phyloP scores from a whole-genome alignment of 2,113 vertebrate species.

The Mastomys coucha region DNA sequence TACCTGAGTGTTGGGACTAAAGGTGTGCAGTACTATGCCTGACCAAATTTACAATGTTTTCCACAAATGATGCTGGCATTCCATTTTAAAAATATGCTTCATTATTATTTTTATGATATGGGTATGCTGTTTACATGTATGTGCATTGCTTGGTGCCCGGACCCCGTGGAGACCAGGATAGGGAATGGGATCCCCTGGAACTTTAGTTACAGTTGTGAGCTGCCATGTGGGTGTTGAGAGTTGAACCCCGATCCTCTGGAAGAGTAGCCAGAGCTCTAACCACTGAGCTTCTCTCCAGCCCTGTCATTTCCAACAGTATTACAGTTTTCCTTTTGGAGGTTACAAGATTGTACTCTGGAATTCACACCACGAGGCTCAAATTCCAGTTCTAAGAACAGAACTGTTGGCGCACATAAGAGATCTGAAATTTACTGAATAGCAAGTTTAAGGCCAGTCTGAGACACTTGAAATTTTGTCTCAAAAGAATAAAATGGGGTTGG shows the following conservation, averaged over 20 bases:
- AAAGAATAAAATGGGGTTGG: not conserved
- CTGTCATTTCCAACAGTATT: not conserved
- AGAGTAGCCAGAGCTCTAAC: not conserved
- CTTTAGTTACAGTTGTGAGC: not conserved
- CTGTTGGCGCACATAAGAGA: not conserved
- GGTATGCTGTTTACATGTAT: not conserved
- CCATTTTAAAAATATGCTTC: not conserved
- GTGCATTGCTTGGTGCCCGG: not conserved
- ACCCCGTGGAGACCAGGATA: not conserved
- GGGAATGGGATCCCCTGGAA: not conserved
- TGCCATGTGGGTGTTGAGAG: not conserved
- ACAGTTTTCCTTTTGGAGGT: not conserved
- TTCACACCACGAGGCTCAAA: not conserved
- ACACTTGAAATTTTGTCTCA: not conserved
- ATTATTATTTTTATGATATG: not conserved
- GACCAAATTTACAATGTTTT: not conserved
- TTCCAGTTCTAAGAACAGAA: not conserved
- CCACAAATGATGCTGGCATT: not conserved
- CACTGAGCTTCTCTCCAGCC: not conserved
- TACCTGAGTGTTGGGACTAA: not conserved
- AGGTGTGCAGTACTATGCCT: not conserved
- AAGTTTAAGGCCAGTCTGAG: not conserved
- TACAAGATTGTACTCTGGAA: not conserved
- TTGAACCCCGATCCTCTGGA: not conserved
- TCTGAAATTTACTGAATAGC: not conserved